phyloP scores from a whole-genome alignment of 2,888 invertebrate genomes.

The Athalia circularis region DNA sequence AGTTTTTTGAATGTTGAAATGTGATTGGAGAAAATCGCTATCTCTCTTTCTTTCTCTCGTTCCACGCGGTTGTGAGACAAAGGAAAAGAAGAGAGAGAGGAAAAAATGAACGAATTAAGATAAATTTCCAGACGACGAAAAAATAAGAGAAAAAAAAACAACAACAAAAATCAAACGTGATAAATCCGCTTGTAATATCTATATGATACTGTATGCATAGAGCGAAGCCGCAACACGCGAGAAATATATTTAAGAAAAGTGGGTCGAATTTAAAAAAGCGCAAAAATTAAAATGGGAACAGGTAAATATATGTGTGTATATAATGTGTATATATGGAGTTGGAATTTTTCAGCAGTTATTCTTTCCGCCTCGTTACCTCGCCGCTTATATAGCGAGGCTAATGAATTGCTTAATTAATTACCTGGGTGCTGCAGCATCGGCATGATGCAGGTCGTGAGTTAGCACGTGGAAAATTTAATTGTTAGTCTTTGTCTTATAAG shows the following conservation, averaged over 20 bases:
- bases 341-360: slow-evolving; percentile 53
- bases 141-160: no score
- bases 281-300: neutral
- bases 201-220: neutral
- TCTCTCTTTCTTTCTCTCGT: neutral
- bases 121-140: no score
- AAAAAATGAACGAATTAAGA: no score
- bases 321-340: slow-evolving; percentile 25
- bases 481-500: no score
- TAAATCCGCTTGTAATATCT: neutral
- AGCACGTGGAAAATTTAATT: neutral
- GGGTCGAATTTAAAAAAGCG: slow-evolving; percentile 26
- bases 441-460: slow-evolving; percentile 16
- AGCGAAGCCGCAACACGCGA: neutral
- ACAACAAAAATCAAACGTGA: no score
- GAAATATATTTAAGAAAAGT: neutral
- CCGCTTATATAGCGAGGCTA: slow-evolving; percentile 45
- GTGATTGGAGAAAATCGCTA: no score
- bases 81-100: no score
- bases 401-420: slow-evolving; percentile 58
- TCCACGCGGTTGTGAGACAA: neutral
- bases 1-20: no score
- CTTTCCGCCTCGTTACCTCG: slow-evolving; percentile 48
- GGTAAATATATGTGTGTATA: slow-evolving; percentile 6
- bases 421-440: slow-evolving; percentile 26